phyloP scores from a whole-genome alignment of 2,113 vertebrate species.

The Calyptomena viridis region DNA sequence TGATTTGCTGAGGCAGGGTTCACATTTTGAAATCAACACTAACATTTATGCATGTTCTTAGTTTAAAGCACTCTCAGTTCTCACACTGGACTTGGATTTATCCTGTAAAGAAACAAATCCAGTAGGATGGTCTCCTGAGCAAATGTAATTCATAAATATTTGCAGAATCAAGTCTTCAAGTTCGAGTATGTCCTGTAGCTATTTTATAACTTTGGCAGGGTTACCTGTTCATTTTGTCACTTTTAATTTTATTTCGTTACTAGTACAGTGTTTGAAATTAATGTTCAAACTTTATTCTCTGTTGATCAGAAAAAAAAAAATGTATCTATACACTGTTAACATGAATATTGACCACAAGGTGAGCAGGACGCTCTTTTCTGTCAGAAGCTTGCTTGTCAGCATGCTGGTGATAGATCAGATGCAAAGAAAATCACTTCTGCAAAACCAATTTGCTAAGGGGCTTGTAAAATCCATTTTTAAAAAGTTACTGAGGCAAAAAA shows the following conservation, averaged over 20 bases:
- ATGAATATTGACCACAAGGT: constrained; percentile 58
- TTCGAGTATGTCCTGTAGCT: neutral
- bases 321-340: neutral
- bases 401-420: constrained; percentile 66
- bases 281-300: neutral
- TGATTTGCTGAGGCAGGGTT: neutral
- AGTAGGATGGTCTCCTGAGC: neutral
- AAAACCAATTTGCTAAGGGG: constrained; percentile 75
- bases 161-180: neutral
- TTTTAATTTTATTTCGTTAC: neutral
- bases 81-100: neutral
- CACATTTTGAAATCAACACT: neutral
- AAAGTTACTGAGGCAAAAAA: constrained; percentile 64
- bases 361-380: constrained; percentile 32
- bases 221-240: neutral
- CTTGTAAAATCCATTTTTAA: constrained; percentile 75
- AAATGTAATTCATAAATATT: neutral
- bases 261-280: neutral
- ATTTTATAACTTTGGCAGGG: neutral
- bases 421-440: constrained; percentile 66
- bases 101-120: neutral
- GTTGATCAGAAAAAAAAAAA: neutral
- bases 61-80: neutral
- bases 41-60: neutral
- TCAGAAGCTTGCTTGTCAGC: constrained; percentile 49